Base-by-base conservation (phyloP, 2,113 vertebrate species). In the Lepus europaeus region DNA sequence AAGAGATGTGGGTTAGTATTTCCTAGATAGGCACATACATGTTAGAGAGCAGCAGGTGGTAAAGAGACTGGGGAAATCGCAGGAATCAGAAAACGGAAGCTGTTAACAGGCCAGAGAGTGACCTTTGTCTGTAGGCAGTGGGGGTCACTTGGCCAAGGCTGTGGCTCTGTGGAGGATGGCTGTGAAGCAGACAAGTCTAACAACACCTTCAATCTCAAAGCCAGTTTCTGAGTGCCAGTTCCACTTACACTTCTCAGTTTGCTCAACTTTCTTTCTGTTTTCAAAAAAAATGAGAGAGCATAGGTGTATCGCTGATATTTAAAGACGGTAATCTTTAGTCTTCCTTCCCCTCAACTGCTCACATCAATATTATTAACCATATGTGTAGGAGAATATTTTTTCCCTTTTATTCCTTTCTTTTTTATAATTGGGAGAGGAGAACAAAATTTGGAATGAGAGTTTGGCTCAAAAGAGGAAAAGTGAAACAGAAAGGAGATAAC, bases 291-390 rank as follows among this genome's bases (percentile, higher is more conserved):
- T 45, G 33, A 68, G 27, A 74, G 19, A 79, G 1, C 53, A 56
- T 90, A 53, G 90, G 36, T 83, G 86, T 6, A 27, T 83, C 33
- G 36, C 23, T 89, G 70, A 29, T 90, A 56, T 13, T 85, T 73
- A 56, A 81, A 85, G 25, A 86, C 78, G 76, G 11, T 84, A 33
- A 83, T 25, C 27, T 93, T 77, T 78, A 29, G 82, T 72, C 31
- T 6, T 76, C 39, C 22, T 87, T 49, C 51, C 23, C 17, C 90
- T 77, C 49, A 85, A 12, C 27, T 49, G 51, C 49, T 94, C 56
- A 61, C 9, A 45, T 61, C 22, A 84, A 29, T 79, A 70, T 83
- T 90, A 92, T 79, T 69, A 74, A 85, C 78, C 27, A 91, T 49
- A 45, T 66, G 39, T 29, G 82, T 63, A n/a, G 12, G 76, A 23